phyloP scores from a whole-genome alignment of 2,888 invertebrate species.

The Orthonevra nobilis region DNA sequence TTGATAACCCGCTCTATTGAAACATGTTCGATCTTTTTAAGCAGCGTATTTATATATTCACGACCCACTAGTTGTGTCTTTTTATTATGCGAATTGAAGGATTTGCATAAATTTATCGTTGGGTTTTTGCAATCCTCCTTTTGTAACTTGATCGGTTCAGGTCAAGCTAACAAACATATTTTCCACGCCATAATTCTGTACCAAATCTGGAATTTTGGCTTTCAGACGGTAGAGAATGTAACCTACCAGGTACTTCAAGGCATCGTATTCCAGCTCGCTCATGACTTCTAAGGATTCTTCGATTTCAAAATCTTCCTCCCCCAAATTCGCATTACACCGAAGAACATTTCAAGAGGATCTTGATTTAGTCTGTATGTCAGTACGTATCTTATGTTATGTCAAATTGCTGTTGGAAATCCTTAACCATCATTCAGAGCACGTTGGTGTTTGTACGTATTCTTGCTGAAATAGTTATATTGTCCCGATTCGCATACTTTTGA shows the following conservation, averaged over 20 bases:
- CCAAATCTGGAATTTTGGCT: no score
- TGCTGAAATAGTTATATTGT: slow-evolving; percentile 71
- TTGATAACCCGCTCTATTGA: background rate
- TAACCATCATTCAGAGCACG: slow-evolving; percentile 56
- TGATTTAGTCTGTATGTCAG: slow-evolving; percentile 71
- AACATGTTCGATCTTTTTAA: no score
- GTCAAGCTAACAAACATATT: background rate
- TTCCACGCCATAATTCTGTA: no score
- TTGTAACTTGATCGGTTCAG: background rate
- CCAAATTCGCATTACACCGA: background rate
- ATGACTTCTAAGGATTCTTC: no score
- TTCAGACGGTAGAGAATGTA: no score
- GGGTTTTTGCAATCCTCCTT: background rate
- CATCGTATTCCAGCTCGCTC: no score
- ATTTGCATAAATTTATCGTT: background rate
- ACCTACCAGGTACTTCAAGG: no score
- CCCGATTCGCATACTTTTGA: slow-evolving; percentile 55
- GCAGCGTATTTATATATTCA: no score
- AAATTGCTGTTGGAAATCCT: slow-evolving; percentile 53
- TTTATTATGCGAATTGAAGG: background rate
- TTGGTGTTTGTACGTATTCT: slow-evolving; percentile 68
- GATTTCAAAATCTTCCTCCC: no score
- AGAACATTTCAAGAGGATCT: slow-evolving; percentile 38
- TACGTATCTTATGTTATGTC: slow-evolving; percentile 63
- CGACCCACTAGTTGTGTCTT: no score